A percentile compares a stretch with the other conserved stretches of the same genome.
Evolutionary conservation across 2,113 vertebrate genomes (phyloP).

Genomic region (Numida meleagris): DNA sequence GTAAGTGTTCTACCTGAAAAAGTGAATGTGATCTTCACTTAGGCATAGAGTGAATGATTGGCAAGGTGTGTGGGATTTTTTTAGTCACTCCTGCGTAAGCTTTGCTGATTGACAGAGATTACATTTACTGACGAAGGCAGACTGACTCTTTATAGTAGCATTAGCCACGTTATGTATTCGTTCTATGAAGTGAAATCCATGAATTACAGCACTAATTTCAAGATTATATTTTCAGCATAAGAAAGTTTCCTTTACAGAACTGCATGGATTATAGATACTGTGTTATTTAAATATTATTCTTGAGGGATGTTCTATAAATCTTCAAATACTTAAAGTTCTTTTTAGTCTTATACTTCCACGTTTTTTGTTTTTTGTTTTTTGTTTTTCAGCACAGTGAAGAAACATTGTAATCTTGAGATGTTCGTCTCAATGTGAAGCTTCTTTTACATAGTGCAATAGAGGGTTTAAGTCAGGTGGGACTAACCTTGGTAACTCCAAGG

Average conservation of each 20-base stretch:
- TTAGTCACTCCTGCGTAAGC: neutral
- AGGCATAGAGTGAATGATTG: neutral
- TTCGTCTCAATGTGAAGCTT: neutral
- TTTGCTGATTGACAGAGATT: constrained; percentile 7
- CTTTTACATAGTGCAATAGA: neutral
- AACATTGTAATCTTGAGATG: neutral
- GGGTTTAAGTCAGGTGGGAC: neutral
- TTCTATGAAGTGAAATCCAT: neutral
- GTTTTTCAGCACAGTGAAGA: neutral
- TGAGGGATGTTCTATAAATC: fast-evolving
- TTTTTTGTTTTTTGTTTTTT: no score
- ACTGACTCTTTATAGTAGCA: constrained; percentile 11
- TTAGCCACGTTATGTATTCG: constrained; percentile 3
- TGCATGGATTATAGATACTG: neutral
- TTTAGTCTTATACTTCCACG: neutral
- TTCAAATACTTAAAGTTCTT: neutral
- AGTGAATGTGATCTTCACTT: neutral
- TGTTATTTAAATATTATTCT: neutral
- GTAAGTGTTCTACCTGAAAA: neutral
- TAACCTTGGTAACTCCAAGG: no score
- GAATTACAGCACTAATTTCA: neutral
- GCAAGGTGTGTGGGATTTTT: constrained; percentile 6
- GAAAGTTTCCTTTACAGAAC: neutral
- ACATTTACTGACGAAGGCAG: constrained; percentile 26
- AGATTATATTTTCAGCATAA: neutral